Conservation (phyloP, 2,113 vertebrate species). For the Cichladusa arquata region DNA sequence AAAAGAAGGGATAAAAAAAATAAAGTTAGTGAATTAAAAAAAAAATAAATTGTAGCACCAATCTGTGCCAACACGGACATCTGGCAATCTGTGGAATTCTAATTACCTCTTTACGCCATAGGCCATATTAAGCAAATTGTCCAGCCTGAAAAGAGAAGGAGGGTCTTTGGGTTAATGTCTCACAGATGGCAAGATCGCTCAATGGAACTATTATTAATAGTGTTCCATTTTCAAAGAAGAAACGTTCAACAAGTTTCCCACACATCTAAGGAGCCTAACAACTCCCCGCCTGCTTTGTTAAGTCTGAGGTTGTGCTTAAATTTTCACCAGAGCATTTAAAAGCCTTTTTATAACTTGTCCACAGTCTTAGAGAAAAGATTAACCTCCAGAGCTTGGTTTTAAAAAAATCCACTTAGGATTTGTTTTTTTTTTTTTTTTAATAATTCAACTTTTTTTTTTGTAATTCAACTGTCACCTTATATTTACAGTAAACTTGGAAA, state of each 20-base stretch:
- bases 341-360: background rate
- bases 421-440: background rate
- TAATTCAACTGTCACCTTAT: slow-evolving; percentile 7
- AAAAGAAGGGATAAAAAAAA: slow-evolving; percentile 80
- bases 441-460: background rate
- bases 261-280: slow-evolving; percentile 70
- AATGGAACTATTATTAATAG: slow-evolving; percentile 99
- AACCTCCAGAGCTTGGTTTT: background rate
- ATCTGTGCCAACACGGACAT: slow-evolving; percentile 98
- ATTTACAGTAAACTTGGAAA: slow-evolving; percentile 25
- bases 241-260: slow-evolving; percentile 78
- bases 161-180: slow-evolving; percentile 99
- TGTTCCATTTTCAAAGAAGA: slow-evolving; percentile 83
- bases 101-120: slow-evolving; percentile 99
- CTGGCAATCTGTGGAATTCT: slow-evolving; percentile 99
- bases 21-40: slow-evolving; percentile 85
- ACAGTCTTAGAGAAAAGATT: background rate
- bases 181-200: slow-evolving; percentile 99
- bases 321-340: slow-evolving; percentile 8
- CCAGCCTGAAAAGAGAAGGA: slow-evolving; percentile 99
- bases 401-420: background rate
- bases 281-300: slow-evolving; percentile 51
- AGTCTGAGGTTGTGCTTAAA: slow-evolving; percentile 18
- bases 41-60: slow-evolving; percentile 82
- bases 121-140: slow-evolving; percentile 99